Conservation (phyloP, 2,888 invertebrate genomes). For the Mythimna loreyi region DNA sequence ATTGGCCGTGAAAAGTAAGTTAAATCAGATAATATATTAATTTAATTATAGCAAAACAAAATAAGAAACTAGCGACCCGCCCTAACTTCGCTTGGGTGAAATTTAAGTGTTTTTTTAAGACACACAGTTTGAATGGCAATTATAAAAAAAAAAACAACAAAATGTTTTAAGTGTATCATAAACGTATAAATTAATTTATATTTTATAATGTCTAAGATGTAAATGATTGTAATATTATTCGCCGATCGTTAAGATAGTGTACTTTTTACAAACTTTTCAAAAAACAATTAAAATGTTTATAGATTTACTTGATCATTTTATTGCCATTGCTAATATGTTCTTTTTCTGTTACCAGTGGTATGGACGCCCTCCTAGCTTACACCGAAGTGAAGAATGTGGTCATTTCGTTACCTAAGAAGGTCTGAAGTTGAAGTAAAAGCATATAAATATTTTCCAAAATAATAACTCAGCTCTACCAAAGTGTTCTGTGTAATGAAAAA, state of each 20-base stretch:
- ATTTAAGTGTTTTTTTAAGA: too few relatives aligned
- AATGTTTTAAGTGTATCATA: too few relatives aligned
- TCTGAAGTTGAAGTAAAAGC: constrained; percentile 47
- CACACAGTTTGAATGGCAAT: too few relatives aligned
- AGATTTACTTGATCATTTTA: neutral
- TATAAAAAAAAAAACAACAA: too few relatives aligned
- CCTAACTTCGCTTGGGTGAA: too few relatives aligned
- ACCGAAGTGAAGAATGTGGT: constrained; percentile 94
- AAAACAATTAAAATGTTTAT: neutral
- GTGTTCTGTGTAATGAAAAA: neutral
- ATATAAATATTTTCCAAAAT: neutral
- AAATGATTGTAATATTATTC: neutral
- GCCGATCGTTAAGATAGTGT: too few relatives aligned
- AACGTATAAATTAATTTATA: too few relatives aligned
- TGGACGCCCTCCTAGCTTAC: constrained; percentile 93
- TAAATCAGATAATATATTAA: constrained; percentile 37
- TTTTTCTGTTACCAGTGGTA: constrained; percentile 89
- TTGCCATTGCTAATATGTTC: neutral
- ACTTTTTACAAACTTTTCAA: neutral
- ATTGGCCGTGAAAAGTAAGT: constrained; percentile 90
- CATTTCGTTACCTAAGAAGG: constrained; percentile 83
- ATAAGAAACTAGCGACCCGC: neutral
- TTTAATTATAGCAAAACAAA: too few relatives aligned
- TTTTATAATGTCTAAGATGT: neutral
- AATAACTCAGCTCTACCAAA: neutral